Evolutionary conservation across 2,797 vertebrate genomes (phyloP).

Genomic region (Pogoniulus pusillus): DNA sequence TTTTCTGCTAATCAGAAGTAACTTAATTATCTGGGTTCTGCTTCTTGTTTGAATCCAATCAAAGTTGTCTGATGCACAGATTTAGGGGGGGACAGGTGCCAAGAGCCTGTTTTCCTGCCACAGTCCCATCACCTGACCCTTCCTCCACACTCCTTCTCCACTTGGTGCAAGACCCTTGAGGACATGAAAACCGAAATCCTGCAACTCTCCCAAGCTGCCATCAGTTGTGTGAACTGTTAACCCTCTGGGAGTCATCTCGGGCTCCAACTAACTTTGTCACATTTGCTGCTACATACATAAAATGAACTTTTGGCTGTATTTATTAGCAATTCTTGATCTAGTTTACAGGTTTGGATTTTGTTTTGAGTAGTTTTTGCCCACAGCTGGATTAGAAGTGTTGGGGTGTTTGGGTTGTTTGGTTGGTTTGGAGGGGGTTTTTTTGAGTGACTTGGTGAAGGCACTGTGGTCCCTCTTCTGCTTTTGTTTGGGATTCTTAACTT

Average conservation of each 20-base stretch:
- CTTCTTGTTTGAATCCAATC: conserved; percentile 68
- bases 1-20: conserved; percentile 74
- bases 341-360: conserved; percentile 64
- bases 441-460: conserved; percentile 56
- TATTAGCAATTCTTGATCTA: conserved; percentile 73
- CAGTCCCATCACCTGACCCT: conserved; percentile 48
- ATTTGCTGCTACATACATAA: conserved; percentile 80
- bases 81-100: conserved; percentile 56
- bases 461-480: conserved; percentile 56
- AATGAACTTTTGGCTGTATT: conserved; percentile 77
- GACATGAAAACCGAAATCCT: conserved; percentile 71
- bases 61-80: conserved; percentile 70
- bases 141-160: conserved; percentile 69
- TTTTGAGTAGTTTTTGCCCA: conserved; percentile 68
- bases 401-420: conserved; percentile 35
- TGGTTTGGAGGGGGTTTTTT: background rate
- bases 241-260: conserved; percentile 67
- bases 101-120: conserved; percentile 37
- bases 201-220: conserved; percentile 74
- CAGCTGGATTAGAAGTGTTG: conserved; percentile 53
- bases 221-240: conserved; percentile 70
- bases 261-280: conserved; percentile 69
- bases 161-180: conserved; percentile 74
- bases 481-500: no score
- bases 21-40: conserved; percentile 65